Percentiles rank a stretch among this genome's conserved stretches.
phyloP scores from a whole-genome alignment of 2,113 vertebrate species.

The Monopterus albus region DNA sequence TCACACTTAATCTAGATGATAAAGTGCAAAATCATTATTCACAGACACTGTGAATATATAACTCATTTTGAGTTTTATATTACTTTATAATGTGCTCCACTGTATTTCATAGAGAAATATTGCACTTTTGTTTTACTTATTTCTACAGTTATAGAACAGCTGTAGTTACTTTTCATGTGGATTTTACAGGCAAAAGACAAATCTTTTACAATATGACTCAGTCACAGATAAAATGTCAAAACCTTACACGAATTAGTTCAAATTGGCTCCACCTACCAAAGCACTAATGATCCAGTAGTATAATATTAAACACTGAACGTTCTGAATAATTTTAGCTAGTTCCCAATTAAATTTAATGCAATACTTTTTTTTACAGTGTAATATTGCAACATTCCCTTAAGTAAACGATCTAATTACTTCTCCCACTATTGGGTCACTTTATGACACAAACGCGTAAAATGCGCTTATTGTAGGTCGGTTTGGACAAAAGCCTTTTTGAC shows the following conservation, averaged over 20 bases:
- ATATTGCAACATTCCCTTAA: too few species aligned
- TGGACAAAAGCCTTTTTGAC: background rate
- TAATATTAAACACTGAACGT: too few species aligned
- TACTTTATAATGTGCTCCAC: too few species aligned
- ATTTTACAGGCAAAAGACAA: too few species aligned
- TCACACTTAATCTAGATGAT: background rate
- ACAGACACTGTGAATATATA: background rate
- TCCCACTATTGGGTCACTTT: background rate
- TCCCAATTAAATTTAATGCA: too few species aligned
- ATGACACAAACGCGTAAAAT: background rate
- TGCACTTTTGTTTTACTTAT: too few species aligned
- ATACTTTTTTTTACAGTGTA: too few species aligned
- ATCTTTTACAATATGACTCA: too few species aligned
- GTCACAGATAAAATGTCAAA: background rate
- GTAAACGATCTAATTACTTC: background rate
- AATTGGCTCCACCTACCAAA: background rate
- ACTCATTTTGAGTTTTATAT: background rate
- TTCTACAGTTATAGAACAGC: background rate
- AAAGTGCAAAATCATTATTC: background rate
- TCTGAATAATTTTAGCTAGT: too few species aligned
- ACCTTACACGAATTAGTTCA: background rate
- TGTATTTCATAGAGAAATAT: background rate
- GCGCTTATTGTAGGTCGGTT: too few species aligned
- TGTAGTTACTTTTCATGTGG: background rate
- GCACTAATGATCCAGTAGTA: too few species aligned